These are phyloP conservation scores for Oriolus oriolus DNA, from an alignment of 2,113 vertebrate species.

Conservation along the genomic window DNA sequence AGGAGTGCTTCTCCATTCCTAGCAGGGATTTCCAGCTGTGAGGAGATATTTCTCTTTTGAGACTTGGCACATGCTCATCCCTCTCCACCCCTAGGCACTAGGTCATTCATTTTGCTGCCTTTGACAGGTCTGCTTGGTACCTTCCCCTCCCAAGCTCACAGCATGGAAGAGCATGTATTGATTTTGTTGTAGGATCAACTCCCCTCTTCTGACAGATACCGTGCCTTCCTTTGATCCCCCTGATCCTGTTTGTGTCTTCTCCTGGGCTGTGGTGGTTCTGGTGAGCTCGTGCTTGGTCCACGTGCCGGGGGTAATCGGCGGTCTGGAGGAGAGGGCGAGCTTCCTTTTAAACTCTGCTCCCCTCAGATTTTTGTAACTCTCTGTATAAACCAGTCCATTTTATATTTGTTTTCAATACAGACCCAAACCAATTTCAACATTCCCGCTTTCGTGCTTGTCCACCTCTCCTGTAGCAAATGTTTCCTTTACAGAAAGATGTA, in stretches of 20 bases:
- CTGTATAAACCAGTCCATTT: not conserved
- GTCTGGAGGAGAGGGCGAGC: not conserved
- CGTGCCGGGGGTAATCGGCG: fast-evolving
- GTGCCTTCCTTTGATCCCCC: not conserved
- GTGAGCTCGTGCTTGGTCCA: fast-evolving
- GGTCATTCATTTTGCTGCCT: not conserved
- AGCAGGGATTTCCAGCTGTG: not conserved
- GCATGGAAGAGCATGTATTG: not conserved
- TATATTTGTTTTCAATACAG: not conserved
- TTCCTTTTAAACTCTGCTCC: not conserved
- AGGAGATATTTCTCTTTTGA: not conserved
- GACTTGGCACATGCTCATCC: not conserved
- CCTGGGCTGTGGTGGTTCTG: fast-evolving
- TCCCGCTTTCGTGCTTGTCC: not conserved
- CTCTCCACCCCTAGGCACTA: not conserved
- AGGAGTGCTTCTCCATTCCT: not conserved
- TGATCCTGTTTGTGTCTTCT: not conserved
- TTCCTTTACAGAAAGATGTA: not conserved
- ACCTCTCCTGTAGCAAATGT: not conserved
- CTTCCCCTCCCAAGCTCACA: not conserved
- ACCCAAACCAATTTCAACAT: not conserved
- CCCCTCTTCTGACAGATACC: not conserved
- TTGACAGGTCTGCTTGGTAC: not conserved
- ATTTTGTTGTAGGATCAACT: not conserved
- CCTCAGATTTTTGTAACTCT: not conserved